These are phyloP conservation scores for Globicephala melas DNA, from an alignment of 2,113 vertebrate species.

Conservation along the genomic window DNA sequence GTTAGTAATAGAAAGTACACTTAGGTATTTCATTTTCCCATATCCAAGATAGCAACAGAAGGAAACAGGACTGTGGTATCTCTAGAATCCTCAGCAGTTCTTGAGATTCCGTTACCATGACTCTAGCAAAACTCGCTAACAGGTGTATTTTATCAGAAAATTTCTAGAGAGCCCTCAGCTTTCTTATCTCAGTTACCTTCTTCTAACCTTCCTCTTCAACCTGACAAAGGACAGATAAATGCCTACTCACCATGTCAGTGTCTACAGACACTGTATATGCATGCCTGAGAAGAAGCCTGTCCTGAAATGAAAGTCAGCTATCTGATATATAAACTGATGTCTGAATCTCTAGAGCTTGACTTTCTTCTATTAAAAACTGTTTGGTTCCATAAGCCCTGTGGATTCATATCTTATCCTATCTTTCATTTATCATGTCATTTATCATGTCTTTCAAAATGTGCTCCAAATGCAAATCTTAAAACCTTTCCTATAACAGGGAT, in stretches of 20 bases:
- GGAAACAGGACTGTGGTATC: neutral
- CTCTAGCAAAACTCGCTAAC: slow-evolving; percentile 49
- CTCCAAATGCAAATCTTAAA: slow-evolving; percentile 19
- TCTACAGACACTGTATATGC: neutral
- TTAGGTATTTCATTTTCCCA: slow-evolving; percentile 23
- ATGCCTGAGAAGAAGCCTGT: slow-evolving; percentile 17
- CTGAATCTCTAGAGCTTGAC: slow-evolving; percentile 15
- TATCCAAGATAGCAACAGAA: slow-evolving; percentile 17
- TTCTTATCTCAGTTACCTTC: slow-evolving; percentile 35
- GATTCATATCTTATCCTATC: neutral
- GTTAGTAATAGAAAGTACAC: neutral
- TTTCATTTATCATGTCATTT: neutral
- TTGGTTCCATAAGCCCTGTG: neutral
- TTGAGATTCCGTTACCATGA: neutral
- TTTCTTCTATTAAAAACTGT: slow-evolving; percentile 37
- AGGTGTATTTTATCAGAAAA: slow-evolving; percentile 58
- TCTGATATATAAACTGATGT: slow-evolving; percentile 17
- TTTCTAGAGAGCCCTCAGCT: slow-evolving; percentile 21
- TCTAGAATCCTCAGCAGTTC: slow-evolving; percentile 32
- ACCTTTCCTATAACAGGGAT: neutral
- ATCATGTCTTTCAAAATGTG: slow-evolving; percentile 41
- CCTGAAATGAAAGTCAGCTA: slow-evolving; percentile 43
- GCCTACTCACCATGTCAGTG: slow-evolving; percentile 19
- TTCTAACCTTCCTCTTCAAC: slow-evolving; percentile 56
- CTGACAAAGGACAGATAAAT: slow-evolving; percentile 56